These are phyloP conservation scores for Bostrychus sinensis DNA, from an alignment of 2,113 vertebrate species.

Conservation along the genomic window DNA sequence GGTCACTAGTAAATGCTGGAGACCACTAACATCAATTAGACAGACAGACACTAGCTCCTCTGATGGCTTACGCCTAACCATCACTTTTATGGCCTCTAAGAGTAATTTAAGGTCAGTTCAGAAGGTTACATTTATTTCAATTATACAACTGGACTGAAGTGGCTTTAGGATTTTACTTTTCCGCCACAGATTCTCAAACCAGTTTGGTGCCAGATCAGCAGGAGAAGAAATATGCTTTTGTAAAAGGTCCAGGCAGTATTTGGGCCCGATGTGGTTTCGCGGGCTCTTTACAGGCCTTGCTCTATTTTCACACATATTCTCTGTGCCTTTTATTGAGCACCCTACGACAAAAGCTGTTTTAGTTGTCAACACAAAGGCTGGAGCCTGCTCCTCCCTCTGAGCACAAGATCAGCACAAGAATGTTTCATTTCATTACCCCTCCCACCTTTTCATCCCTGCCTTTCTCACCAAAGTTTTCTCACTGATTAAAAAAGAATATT, in stretches of 20 bases:
- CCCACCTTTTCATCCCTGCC: constrained; percentile 77
- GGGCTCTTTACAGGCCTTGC: constrained; percentile 64
- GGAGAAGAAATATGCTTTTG: constrained; percentile 61
- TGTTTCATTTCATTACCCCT: constrained; percentile 76
- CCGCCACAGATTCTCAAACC: constrained; percentile 26
- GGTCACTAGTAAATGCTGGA: constrained; percentile 41
- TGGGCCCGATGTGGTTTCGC: constrained; percentile 57
- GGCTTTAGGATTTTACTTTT: constrained; percentile 32
- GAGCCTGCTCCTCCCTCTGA: constrained; percentile 75
- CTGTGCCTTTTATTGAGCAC: constrained; percentile 76
- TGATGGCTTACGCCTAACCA: constrained; percentile 31
- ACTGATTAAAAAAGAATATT: constrained; percentile 84
- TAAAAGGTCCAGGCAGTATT: constrained; percentile 61
- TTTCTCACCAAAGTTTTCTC: constrained; percentile 81
- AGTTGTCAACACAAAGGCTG: constrained; percentile 79
- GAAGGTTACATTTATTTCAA: constrained; percentile 17
- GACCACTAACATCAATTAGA: constrained; percentile 50
- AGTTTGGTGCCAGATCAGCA: constrained; percentile 35
- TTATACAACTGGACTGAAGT: constrained; percentile 7
- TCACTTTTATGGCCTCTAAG: constrained; percentile 37
- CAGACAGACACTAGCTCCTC: constrained; percentile 48
- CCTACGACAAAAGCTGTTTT: constrained; percentile 83
- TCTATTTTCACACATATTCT: constrained; percentile 81
- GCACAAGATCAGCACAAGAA: constrained; percentile 81
- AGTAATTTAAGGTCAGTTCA: constrained; percentile 36